Conservation (phyloP, 2,888 invertebrate species). For the Trisateles emortualis region DNA sequence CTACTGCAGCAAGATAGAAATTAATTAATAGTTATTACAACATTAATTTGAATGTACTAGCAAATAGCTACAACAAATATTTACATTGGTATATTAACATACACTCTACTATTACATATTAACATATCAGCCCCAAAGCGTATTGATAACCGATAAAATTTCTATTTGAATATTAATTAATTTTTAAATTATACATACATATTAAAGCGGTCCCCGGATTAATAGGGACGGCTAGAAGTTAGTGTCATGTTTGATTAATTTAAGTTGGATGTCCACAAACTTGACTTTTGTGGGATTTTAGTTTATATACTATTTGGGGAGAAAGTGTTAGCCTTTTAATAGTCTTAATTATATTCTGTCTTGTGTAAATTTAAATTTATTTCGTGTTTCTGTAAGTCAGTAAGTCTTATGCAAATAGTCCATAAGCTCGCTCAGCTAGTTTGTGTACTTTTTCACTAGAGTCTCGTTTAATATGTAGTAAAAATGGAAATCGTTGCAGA, state of each 20-base stretch:
- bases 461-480: no score
- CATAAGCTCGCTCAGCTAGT: background rate
- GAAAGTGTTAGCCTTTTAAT: constrained; percentile 14
- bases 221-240: constrained; percentile 25
- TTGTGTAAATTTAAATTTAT: constrained; percentile 2
- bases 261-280: constrained; percentile 19
- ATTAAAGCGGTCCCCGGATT: constrained; percentile 40
- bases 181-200: constrained; percentile 48
- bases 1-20: background rate
- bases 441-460: no score
- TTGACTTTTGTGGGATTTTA: constrained; percentile 23
- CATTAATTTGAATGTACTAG: constrained; percentile 6
- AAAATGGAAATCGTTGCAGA: no score
- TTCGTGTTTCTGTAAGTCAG: background rate
- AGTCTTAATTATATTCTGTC: constrained; percentile 1
- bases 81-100: constrained; percentile 1
- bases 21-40: background rate
- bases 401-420: background rate
- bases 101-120: constrained; percentile 11
- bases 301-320: background rate
- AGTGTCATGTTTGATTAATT: constrained; percentile 46
- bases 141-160: constrained; percentile 48
- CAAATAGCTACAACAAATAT: constrained; percentile 4
- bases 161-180: constrained; percentile 53
- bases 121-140: constrained; percentile 30